Base-by-base conservation (phyloP, 2,888 invertebrate genomes). In the Andrena flavipes region DNA sequence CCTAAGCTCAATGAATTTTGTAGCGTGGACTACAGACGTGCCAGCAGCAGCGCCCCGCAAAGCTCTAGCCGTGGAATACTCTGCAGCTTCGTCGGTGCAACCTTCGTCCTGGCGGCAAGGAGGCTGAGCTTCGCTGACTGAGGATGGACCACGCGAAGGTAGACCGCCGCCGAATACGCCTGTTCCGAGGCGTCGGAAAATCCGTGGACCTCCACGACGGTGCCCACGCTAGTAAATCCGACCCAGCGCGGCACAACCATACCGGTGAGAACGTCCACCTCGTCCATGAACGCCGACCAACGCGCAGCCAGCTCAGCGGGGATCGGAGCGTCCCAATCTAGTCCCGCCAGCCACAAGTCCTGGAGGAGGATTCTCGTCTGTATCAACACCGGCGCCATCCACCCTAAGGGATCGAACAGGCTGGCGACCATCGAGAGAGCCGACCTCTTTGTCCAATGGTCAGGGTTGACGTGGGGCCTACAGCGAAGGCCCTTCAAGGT, bases 1-100 rank as follows among this genome's bases (percentile, higher is more conserved):
- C 62, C 16, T 30, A 33, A 30, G n/a, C 8, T n/a, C 2, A 20
- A 1, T n/a, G 13, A 33, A 23, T 3, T 13, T 16, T 69, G n/a
- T 4, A 69, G 4, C 7, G 35, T 54, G 3, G 51, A 51, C 51
- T 51, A 20, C 20, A 51, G 51, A 7, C 23, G 29, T 2, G 26
- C 49, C n/a, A 71, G 20, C 20, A 71, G 4, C 0, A 71, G 23
- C 8, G 71, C 71, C 23, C n/a, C 51, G 56, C 62, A 71, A 10
- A 62, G 49, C 20, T 71, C 71, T 6, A 71, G 30, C 2, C 60
- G 20, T 13, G 71, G 71, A 7, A 71, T 48, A 48, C 13, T 48
- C 16, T 42, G 13, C 5, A 33, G 20, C 26, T 71, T 71, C 20
- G 48, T 8, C 7, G 71, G 71, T 5, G 71, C 60, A 10, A 71